A percentile compares a stretch with the other conserved stretches of the same genome.
These are phyloP conservation scores for Rhyacophila evoluta DNA, from an alignment of 2,888 invertebrate genomes.

Conservation along the genomic window DNA sequence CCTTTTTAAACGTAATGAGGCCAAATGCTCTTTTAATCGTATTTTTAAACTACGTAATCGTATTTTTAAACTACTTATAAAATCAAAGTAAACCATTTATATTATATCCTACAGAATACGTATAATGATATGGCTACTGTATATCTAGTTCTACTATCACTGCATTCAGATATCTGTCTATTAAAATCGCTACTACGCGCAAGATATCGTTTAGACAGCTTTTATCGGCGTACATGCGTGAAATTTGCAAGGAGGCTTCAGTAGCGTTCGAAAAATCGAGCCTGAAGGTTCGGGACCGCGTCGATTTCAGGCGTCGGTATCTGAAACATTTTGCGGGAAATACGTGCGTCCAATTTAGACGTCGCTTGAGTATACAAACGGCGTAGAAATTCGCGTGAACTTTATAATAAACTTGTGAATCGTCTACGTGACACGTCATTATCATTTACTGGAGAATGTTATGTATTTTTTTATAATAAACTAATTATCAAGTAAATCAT, in stretches of 20 bases:
- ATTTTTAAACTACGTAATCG: too few relatives aligned
- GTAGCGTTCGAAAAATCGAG: constrained; percentile 36
- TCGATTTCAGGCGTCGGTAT: constrained; percentile 1
- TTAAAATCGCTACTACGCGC: constrained; percentile 16
- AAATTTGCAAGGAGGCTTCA: constrained; percentile 26
- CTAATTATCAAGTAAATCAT: too few relatives aligned
- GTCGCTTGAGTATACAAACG: not conserved
- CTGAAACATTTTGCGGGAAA: not conserved
- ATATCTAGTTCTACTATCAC: not conserved
- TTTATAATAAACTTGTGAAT: not conserved
- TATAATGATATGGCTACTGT: not conserved
- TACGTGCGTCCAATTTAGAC: not conserved
- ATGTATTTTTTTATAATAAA: too few relatives aligned
- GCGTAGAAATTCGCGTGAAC: not conserved
- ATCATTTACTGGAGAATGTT: too few relatives aligned
- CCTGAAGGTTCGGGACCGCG: constrained; percentile 18
- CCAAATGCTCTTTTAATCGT: too few relatives aligned
- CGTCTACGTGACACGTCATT: not conserved
- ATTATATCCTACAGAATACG: not conserved
- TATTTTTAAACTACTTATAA: too few relatives aligned
- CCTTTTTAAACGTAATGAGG: too few relatives aligned
- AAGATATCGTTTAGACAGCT: constrained; percentile 22
- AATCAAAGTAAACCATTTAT: not conserved
- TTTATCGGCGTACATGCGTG: not conserved
- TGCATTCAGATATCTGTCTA: not conserved